Evolutionary conservation across 2,113 vertebrate species (phyloP), one percentile per base, ranked within the genome.

Genomic region (Podarcis muralis): DNA sequence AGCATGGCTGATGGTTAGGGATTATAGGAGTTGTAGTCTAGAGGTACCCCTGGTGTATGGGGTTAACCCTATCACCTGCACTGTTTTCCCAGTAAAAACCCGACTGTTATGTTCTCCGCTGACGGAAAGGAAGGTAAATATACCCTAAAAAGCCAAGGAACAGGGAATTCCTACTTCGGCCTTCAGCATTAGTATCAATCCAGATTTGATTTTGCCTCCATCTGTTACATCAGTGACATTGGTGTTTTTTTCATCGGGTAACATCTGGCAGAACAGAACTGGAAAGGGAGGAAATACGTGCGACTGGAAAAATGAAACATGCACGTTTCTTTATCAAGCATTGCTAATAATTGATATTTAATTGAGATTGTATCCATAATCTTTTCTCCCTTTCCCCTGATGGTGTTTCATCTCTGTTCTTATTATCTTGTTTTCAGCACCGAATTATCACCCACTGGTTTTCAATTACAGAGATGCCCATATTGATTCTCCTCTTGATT

Each of bases 391-490:
- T 96, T 94, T 93, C 85, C 79, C 92, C 92, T 92, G 89, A 87
- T 92, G 95, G 93, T 94, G 88, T 95, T 95, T 96, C 92, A 80
- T 97, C 95, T 97, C 94, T 96, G 91, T 95, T 96, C 95, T 95
- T 96, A 97, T 97, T 96, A 97, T 97, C 96, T 95, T 97, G 95
- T 96, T 97, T 97, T 97, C 95, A 93, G 93, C 87, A 84, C 95
- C 95, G 93, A 96, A 95, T 96, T 95, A 97, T 96, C 96, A 96
- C 97, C 97, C 96, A 97, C 97, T 97, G 96, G 91, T 96, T 97
- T 98, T 98, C 97, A 97, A 97, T 98, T 97, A 97, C 95, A 96
- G 95, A 77, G 83, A 96, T 94, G 94, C 94, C 93, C 91, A 91
- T 97, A 98, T 97, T 97, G 97, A 98, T 97, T 96, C 92, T 94